phyloP scores from a whole-genome alignment of 2,888 invertebrate species.

The Hofmannophila pseudospretella region DNA sequence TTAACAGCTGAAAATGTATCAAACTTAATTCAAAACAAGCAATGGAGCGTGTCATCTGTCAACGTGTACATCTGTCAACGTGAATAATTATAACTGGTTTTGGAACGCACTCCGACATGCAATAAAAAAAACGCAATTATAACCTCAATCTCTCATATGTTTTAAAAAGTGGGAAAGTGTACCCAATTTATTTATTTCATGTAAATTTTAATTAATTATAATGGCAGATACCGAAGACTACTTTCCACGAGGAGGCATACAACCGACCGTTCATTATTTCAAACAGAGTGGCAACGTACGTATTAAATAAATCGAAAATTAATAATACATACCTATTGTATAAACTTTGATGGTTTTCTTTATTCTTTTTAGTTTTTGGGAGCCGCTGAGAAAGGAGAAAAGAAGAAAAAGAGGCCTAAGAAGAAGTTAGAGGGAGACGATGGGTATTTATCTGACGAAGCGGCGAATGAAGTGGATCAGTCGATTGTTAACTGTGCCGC shows the following conservation, averaged over 20 bases:
- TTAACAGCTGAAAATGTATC: neutral
- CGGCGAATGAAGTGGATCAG: conserved; percentile 40
- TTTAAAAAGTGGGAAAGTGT: conserved; percentile 3
- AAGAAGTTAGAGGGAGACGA: conserved; percentile 60
- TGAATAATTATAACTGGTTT: no score
- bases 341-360: conserved; percentile 2
- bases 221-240: conserved; percentile 71
- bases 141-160: conserved; percentile 38
- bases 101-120: no score
- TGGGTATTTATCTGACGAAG: conserved; percentile 65
- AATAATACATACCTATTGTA: neutral
- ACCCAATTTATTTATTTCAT: neutral
- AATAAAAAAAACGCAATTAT: conserved; percentile 24
- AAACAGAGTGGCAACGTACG: conserved; percentile 64
- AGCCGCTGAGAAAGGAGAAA: conserved; percentile 57
- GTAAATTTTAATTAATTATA: conserved; percentile 10
- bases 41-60: no score
- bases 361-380: conserved; percentile 48
- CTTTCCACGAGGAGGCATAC: conserved; percentile 77
- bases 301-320: conserved; percentile 9
- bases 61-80: no score
- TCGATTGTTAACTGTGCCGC: conserved; percentile 53
- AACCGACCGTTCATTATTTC: conserved; percentile 59
- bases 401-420: conserved; percentile 53
- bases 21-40: no score